Percentiles rank a stretch among this genome's conserved stretches.
Conservation (phyloP, 2,113 vertebrate genomes). For the Eolophus roseicapilla region DNA sequence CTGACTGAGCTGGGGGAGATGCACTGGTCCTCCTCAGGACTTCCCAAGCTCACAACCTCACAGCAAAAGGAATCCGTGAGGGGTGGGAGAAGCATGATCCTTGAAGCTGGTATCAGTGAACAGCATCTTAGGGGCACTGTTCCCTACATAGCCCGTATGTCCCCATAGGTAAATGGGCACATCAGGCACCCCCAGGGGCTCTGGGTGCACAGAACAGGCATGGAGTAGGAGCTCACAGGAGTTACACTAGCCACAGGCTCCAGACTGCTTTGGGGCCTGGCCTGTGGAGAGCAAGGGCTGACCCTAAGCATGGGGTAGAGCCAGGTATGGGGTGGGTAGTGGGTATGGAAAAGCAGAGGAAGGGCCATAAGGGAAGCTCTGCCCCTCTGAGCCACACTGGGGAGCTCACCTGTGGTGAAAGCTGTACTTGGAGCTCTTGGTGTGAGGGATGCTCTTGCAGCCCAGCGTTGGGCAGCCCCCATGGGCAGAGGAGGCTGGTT, state of each 20-base stretch:
- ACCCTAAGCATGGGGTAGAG: not conserved
- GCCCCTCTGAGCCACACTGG: not conserved
- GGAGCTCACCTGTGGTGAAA: conserved; percentile 92
- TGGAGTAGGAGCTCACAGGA: not conserved
- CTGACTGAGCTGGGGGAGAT: not conserved
- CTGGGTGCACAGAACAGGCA: accelerated
- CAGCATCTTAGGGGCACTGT: not conserved
- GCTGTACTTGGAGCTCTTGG: conserved; percentile 91
- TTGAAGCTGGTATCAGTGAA: not conserved
- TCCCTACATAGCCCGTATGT: accelerated
- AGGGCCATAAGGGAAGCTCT: not conserved
- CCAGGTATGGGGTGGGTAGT: too few relatives aligned
- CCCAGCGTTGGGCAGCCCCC: conserved; percentile 80
- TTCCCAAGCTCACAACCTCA: not conserved
- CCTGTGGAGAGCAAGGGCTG: not conserved
- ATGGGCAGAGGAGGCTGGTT: conserved; percentile 75
- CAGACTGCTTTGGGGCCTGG: not conserved
- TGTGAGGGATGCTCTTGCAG: conserved; percentile 85
- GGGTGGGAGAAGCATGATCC: not conserved
- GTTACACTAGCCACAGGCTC: not conserved
- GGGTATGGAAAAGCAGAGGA: not conserved
- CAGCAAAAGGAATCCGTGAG: not conserved
- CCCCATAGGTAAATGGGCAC: not conserved
- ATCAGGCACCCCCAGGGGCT: not conserved
- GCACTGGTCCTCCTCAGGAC: not conserved